Base-by-base conservation (phyloP, 2,888 invertebrate species). In the Cylindroiulus punctatus region DNA sequence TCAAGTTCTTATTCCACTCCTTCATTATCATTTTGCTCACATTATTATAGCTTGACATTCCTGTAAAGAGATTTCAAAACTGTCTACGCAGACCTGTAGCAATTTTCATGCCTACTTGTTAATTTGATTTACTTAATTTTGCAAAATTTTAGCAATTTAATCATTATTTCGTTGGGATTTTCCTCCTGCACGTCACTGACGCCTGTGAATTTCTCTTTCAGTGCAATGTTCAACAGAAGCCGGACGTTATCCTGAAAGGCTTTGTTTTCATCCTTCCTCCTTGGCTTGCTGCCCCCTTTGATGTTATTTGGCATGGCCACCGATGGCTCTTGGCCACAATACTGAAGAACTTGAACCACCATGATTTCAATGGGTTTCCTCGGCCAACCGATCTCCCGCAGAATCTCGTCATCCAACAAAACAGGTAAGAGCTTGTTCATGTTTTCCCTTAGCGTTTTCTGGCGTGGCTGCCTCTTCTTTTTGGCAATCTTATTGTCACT, bases 311-410 rank as follows among this genome's bases (percentile, higher is more conserved):
- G 19, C 36, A 3, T n/a, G 30, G 82, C 22, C 57, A 57, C n/a
- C 8, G 57, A 19, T n/a, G 85, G 85, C 17, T 85, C 52, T 17
- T 30, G 65, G 40, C 81, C 86, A 26, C 86, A 86, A 32, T 40
- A 81, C n/a, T 30, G 30, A 30, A 86, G 42, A 32, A 86, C 81
- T 36, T 86, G 30, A 14, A 81, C 22, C 42, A 86, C 86, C 76
- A 86, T 81, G 14, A 40, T 22, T 40, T 86, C 86, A 1, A 86
- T 26, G 5, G 36, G 40, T 19, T 17, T 44, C 36, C 36, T 42
- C 5, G 86, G 86, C 86, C 86, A 86, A 0, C 86, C 86, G n/a
- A 86, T 86, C 81, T 86, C 86, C 5, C 14, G 19, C 36, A 86
- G 42, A 4, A 86, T 5, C 22, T 86, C 86, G 3, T 86, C 81